Evolutionary conservation across 1,140 invertebrate species (phyloP), one percentile per base, ranked within the genome.

Genomic region (Hycleus phaleratus): DNA sequence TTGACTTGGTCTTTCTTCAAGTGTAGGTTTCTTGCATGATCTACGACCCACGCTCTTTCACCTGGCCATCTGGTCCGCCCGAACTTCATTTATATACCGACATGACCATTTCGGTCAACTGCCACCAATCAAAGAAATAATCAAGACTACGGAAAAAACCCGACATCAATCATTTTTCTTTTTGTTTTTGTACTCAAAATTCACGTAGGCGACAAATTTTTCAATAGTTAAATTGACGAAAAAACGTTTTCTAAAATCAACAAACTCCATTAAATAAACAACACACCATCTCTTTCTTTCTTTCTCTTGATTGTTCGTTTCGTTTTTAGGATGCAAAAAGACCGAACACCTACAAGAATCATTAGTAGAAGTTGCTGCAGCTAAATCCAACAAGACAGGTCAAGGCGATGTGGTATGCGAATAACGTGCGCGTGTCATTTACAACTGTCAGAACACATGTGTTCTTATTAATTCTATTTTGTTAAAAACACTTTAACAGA

Each of bases 41-140:
- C 4, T 4, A 25, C 57, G 32, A 26, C 57, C 57, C 45, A 59
- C 57, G 57, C 50, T 38, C 46, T 56, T 46, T 59, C 57, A 59
- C 57, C 57, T 53, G 45, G 46, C 57, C 57, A 59, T 59, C 57
- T 59, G 57, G 57, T 45, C 51, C 40, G 43, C 42, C 42, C 51
- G 42, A 45, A 53, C 51, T 46, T 53, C 42, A 26, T 44, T 40
- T 43, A 24, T 25, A 42, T 52, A 52, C 45, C 4, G 7, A 32
- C 32, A 32, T 32, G 32, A 32, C 38, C 50, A 52, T 38, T 53
- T 53, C 44, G 44, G 44, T 46, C 44, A 46, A 53, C 26, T n/a
- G 39, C 50, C 44, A 8, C 49, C 38, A 12, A 52, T 52, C 50
- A 10, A 44, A 40, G 38, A 26, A 40, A 44, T 52, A 44, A 52